Base-by-base conservation (phyloP, 2,797 vertebrate genomes). In the Hypotaenidia okinawae region DNA sequence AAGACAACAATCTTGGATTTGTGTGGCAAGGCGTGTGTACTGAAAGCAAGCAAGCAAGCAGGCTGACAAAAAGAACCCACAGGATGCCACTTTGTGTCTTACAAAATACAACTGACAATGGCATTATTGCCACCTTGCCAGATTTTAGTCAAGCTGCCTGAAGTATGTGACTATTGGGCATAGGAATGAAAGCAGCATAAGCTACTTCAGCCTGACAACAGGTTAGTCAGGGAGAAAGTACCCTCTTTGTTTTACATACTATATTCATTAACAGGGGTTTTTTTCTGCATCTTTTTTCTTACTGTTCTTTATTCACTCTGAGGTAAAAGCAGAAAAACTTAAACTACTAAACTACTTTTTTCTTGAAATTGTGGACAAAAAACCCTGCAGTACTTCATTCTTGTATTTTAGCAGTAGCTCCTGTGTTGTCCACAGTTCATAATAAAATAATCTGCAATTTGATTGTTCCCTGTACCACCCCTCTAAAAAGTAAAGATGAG, bases 21-120 rank as follows among this genome's bases (percentile, higher is more conserved):
- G 0, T 39, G 39, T 47, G 58, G 16, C 32, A 16, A 16, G 0
- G 6, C 75, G 30, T 10, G 16, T 2, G 0, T 16, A 18, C 43
- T 43, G 43, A 43, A 43, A 19, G 43, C 16, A 43, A 43, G 43
- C 41, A 43, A 43, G 43, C 22, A 73, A 51, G 13, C 22, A 73
- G 47, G 13, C 27, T 80, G 58, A 37, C 41, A 17, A 16, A 6
- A 58, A 79, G 66, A 88, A 62, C n/a, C 37, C 77, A 30, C 11
- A 28, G 27, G 72, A 37, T 87, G 77, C 72, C 54, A 59, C 68
- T 86, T 66, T 72, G 28, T 94, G 35, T 52, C 18, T 62, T 62
- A 8, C 4, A 58, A 27, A 67, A 19, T 32, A n/a, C 13, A 74
- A 57, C 8, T 67, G 37, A 47, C 23, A 14, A 13, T 59, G 43